phyloP scores from a whole-genome alignment of 2,888 invertebrate species.

The Apotomis turbidana region DNA sequence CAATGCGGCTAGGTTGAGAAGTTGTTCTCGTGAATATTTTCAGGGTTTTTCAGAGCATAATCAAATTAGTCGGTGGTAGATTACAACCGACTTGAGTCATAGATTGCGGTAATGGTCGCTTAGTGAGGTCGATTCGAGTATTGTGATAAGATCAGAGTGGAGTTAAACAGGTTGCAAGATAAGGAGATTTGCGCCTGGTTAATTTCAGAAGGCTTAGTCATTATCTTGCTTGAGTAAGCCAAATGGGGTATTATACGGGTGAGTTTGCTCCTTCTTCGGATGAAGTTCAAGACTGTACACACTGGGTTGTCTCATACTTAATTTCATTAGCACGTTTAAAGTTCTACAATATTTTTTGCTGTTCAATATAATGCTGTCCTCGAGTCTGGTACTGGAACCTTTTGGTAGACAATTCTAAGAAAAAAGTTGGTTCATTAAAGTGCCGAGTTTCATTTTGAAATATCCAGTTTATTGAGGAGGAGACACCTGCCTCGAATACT shows the following conservation, averaged over 20 bases:
- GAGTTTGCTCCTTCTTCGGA: neutral
- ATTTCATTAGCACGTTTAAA: neutral
- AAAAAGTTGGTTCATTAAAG: slow-evolving; percentile 13
- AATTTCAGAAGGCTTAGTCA: slow-evolving; percentile 33
- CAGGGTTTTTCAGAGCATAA: slow-evolving; percentile 25
- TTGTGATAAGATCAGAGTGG: slow-evolving; percentile 33
- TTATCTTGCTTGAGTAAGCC: slow-evolving; percentile 32
- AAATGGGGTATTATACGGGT: slow-evolving; percentile 16
- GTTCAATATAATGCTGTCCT: slow-evolving; percentile 1
- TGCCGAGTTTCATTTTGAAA: slow-evolving; percentile 23
- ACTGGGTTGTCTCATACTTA: neutral
- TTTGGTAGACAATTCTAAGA: slow-evolving; percentile 7
- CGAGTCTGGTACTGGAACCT: neutral
- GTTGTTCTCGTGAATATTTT: slow-evolving; percentile 19
- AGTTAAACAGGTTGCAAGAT: slow-evolving; percentile 38
- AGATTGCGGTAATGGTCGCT: slow-evolving; percentile 38
- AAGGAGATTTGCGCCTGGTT: slow-evolving; percentile 38
- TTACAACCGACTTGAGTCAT: slow-evolving; percentile 34
- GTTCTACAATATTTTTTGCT: neutral
- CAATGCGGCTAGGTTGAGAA: slow-evolving; percentile 34
- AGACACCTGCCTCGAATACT: slow-evolving; percentile 27
- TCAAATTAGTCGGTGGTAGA: slow-evolving; percentile 26
- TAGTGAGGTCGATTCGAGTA: slow-evolving; percentile 22
- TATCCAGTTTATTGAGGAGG: slow-evolving; percentile 6
- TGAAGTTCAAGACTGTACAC: slow-evolving; percentile 8